phyloP scores from a whole-genome alignment of 2,888 invertebrate genomes.

The Lasioglossum malachurum region DNA sequence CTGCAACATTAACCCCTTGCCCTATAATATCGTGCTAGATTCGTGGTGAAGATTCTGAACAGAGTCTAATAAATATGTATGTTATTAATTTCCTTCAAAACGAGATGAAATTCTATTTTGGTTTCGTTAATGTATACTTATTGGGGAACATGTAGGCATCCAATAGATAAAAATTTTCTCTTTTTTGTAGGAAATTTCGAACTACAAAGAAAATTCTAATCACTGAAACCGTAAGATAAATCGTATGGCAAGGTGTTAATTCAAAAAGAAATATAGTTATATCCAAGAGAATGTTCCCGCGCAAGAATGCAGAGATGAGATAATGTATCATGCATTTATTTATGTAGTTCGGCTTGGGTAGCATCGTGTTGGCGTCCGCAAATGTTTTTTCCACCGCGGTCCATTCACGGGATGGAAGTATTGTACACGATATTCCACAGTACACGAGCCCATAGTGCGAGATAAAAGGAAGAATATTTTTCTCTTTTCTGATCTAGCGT shows the following conservation, averaged over 20 bases:
- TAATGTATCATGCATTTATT: background rate
- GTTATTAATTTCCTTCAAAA: too few species aligned
- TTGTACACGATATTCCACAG: background rate
- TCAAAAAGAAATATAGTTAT: background rate
- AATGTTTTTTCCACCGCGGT: background rate
- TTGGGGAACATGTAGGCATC: too few species aligned
- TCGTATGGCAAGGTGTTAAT: background rate
- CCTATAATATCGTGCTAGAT: too few species aligned
- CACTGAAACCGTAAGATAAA: too few species aligned
- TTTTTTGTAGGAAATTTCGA: too few species aligned
- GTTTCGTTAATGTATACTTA: too few species aligned
- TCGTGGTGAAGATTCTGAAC: too few species aligned
- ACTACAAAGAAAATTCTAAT: too few species aligned
- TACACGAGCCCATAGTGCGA: background rate
- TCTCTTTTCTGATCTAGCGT: background rate
- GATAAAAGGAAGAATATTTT: background rate
- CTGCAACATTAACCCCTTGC: background rate
- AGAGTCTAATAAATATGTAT: too few species aligned
- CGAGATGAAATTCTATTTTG: too few species aligned
- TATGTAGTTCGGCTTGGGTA: background rate
- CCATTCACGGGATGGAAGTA: background rate
- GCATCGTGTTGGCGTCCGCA: background rate
- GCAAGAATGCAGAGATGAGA: background rate
- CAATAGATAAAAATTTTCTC: too few species aligned
- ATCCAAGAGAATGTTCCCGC: background rate